phyloP scores from a whole-genome alignment of 1,140 invertebrate genomes.

The Planococcus citri region DNA sequence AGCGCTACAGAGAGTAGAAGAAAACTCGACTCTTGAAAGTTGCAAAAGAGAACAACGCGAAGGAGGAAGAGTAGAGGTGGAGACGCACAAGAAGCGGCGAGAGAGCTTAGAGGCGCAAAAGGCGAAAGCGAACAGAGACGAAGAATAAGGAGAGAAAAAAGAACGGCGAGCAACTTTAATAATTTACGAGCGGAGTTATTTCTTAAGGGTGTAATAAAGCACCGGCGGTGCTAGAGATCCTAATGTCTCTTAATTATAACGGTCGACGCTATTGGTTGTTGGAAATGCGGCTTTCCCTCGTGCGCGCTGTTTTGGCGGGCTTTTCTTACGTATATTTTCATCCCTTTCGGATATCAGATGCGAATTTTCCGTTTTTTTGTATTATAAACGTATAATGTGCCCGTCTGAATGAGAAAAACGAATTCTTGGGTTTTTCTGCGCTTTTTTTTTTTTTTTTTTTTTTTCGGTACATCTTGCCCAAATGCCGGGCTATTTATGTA shows the following conservation, averaged over 20 bases:
- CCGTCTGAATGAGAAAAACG: neutral
- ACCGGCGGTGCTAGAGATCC: slow-evolving; percentile 15
- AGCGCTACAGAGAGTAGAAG: no score
- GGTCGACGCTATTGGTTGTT: slow-evolving; percentile 18
- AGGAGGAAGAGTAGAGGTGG: neutral
- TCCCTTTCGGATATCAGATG: slow-evolving; percentile 10
- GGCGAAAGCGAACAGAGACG: no score
- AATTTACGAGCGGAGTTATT: slow-evolving; percentile 18
- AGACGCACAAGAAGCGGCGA: neutral
- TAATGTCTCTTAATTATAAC: slow-evolving; percentile 20
- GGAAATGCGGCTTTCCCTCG: neutral
- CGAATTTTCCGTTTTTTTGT: slow-evolving; percentile 3
- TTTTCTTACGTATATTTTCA: slow-evolving; percentile 18
- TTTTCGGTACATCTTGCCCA: no score
- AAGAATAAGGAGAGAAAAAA: neutral
- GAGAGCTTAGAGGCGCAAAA: neutral
- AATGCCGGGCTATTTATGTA: neutral
- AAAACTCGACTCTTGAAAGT: slow-evolving; percentile 8
- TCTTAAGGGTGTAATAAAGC: slow-evolving; percentile 20
- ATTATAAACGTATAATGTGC: slow-evolving; percentile 3
- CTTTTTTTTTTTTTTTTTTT: no score
- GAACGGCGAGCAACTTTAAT: slow-evolving; percentile 9
- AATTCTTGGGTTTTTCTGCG: neutral
- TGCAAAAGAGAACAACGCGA: slow-evolving; percentile 4
- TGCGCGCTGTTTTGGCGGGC: neutral